Evolutionary conservation across 2,797 vertebrate genomes (phyloP).

Genomic region (Scleropages formosus): DNA sequence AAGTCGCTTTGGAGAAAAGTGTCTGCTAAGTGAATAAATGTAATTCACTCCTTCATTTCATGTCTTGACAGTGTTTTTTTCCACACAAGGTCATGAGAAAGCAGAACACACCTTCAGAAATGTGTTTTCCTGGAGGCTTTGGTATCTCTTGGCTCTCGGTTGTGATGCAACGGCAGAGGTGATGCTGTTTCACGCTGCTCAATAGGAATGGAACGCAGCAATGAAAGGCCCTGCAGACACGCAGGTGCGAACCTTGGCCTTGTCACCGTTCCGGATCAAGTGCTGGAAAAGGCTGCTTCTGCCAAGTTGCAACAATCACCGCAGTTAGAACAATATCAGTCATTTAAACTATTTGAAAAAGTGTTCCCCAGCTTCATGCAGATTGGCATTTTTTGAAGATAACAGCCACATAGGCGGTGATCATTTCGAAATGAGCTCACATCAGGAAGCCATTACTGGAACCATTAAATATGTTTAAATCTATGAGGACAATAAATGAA

Average conservation of each 20-base stretch:
- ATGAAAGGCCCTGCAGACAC: constrained; percentile 68
- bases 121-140: constrained; percentile 49
- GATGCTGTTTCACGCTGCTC: constrained; percentile 49
- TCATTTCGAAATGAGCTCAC: constrained; percentile 62
- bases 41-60: constrained; percentile 46
- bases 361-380: constrained; percentile 57
- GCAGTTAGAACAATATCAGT: constrained; percentile 59
- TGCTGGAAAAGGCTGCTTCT: constrained; percentile 59
- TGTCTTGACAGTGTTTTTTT: constrained; percentile 54
- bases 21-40: too few species aligned
- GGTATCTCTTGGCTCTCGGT: constrained; percentile 52
- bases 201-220: constrained; percentile 63
- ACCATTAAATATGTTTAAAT: constrained; percentile 44
- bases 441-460: constrained; percentile 53
- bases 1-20: too few species aligned
- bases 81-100: background rate
- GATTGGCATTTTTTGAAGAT: constrained; percentile 57
- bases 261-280: constrained; percentile 68
- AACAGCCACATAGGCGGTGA: constrained; percentile 44
- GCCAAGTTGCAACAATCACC: constrained; percentile 53
- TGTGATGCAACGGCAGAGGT: constrained; percentile 73
- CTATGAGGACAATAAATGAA: background rate
- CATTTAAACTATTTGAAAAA: constrained; percentile 51
- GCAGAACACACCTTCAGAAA: constrained; percentile 51
- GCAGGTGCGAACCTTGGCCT: constrained; percentile 74